These are phyloP conservation scores for Tethea ocularis DNA, from an alignment of 2,888 invertebrate species.

Conservation along the genomic window DNA sequence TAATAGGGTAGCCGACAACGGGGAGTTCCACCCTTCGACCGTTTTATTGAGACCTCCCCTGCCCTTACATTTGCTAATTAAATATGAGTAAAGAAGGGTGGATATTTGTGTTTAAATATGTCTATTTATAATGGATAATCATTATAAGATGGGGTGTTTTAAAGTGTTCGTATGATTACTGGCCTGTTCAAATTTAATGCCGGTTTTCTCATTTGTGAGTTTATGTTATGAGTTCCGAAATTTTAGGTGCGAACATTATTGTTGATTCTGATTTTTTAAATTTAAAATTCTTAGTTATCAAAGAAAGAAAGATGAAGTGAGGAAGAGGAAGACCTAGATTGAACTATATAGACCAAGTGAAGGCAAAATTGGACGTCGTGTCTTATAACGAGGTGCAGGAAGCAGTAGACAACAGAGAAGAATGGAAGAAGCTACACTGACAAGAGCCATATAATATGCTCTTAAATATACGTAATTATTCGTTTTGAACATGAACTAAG, in stretches of 20 bases:
- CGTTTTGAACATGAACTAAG: too few species aligned
- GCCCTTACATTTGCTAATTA: conserved; percentile 23
- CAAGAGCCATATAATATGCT: too few species aligned
- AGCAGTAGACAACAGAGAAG: too few species aligned
- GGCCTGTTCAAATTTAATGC: conserved; percentile 79
- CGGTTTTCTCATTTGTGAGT: conserved; percentile 55
- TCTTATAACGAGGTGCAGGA: too few species aligned
- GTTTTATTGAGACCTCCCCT: conserved; percentile 47
- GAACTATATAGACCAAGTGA: too few species aligned
- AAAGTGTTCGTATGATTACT: conserved; percentile 79
- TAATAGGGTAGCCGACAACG: conserved; percentile 71
- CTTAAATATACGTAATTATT: too few species aligned
- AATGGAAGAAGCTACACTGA: too few species aligned
- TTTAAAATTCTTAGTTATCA: too few species aligned
- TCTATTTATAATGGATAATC: conserved; percentile 53
- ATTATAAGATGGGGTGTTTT: conserved; percentile 69
- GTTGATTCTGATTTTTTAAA: background rate
- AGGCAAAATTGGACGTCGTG: too few species aligned
- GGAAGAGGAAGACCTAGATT: too few species aligned
- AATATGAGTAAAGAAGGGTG: conserved; percentile 16
- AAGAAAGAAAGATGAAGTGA: too few species aligned
- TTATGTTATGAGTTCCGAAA: conserved; percentile 53
- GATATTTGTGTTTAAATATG: conserved; percentile 32
- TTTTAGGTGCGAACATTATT: conserved; percentile 34
- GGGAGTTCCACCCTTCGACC: conserved; percentile 67